Base-by-base conservation (phyloP, 2,888 invertebrate species). In the Tridacna gigas region DNA sequence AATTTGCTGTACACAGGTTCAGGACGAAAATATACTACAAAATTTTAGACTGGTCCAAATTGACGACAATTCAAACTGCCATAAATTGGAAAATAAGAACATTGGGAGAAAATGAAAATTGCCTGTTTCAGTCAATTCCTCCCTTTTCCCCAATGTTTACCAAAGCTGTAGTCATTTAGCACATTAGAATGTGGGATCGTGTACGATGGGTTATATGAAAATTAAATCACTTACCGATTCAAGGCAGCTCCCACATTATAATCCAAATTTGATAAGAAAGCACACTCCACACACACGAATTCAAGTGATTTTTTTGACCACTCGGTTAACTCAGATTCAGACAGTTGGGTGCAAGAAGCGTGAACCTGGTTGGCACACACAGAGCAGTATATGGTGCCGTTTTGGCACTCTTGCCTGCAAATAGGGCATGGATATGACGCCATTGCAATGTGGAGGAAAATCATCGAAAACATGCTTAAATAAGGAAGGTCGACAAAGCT, bases 191-290 rank as follows among this genome's bases (percentile, higher is more conserved):
- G n/a, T n/a, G n/a, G n/a, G n/a, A n/a, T n/a, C n/a, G n/a, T n/a
- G n/a, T n/a, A n/a, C n/a, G n/a, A n/a, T n/a, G n/a, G n/a, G n/a
- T n/a, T n/a, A n/a, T n/a, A n/a, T n/a, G n/a, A n/a, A n/a, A n/a
- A n/a, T n/a, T n/a, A n/a, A n/a, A n/a, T n/a, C n/a, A 61, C 61
- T 61, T 61, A 61, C 61, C 61, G 61, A 61, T 61, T 61, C n/a
- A 61, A 61, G 61, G 61, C 61, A 61, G 61, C 61, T 20, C 22
- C 61, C n/a, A 22, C 61, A 61, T 61, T 61, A 20, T 61, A 61
- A 61, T 61, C 61, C 61, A n/a, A 7, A 20, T 61, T 61, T 61
- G 61, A 22, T 61, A 61, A 22, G n/a, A 61, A 7, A 13, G 61
- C 61, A 61, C 61, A 61, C 22, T 61, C 22, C 13, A 61, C 61